Percentiles rank a stretch among this genome's conserved stretches.
phyloP scores from a whole-genome alignment of 2,113 vertebrate genomes.

The Ciconia stormi region DNA sequence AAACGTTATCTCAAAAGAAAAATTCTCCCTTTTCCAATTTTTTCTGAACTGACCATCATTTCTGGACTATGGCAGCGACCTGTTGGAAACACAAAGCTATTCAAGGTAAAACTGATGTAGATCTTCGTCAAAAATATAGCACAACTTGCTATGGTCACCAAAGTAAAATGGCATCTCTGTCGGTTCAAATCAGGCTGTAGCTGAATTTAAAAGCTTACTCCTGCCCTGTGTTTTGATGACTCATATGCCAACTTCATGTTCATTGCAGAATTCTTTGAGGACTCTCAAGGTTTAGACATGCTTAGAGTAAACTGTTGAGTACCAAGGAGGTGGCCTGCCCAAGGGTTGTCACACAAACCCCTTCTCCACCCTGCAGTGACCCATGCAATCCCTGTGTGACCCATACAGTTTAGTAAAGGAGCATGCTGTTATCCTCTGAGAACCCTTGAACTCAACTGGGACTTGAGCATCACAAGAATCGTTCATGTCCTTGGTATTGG shows the following conservation, averaged over 20 bases:
- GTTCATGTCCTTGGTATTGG: fast-evolving
- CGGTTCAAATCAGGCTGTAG: neutral
- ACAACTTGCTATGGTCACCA: neutral
- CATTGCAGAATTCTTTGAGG: neutral
- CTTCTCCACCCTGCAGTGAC: neutral
- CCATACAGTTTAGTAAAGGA: neutral
- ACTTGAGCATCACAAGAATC: neutral
- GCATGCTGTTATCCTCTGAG: neutral
- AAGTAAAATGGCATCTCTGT: neutral
- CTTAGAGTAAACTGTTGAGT: neutral
- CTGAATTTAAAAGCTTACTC: neutral
- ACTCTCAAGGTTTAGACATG: neutral
- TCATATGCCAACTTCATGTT: conserved; percentile 9
- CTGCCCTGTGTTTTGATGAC: neutral
- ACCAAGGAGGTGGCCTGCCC: neutral
- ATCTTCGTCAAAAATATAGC: neutral
- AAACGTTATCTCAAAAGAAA: neutral
- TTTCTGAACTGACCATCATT: neutral
- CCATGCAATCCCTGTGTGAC: fast-evolving
- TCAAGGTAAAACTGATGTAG: neutral
- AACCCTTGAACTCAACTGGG: neutral
- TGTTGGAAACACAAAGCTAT: neutral
- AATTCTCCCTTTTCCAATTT: neutral
- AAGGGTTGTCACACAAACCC: neutral
- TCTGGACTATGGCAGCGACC: neutral